phyloP scores from a whole-genome alignment of 2,888 invertebrate species.

The Macrophya annulata region DNA sequence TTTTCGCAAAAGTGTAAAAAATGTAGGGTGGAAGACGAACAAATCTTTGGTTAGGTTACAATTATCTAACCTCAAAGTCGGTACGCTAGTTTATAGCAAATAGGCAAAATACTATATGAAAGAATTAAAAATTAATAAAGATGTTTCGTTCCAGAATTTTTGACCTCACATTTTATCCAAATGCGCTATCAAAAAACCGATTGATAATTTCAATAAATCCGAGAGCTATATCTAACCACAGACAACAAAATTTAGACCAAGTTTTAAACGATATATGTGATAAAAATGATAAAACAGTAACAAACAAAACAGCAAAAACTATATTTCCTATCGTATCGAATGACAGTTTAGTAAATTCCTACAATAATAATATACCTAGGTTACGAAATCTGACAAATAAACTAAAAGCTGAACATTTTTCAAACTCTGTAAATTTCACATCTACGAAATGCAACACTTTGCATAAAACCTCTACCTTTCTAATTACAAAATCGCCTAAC shows the following conservation, averaged over 20 bases:
- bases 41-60: no score
- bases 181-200: background rate
- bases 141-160: background rate
- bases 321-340: background rate
- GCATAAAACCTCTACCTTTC: background rate
- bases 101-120: background rate
- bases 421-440: background rate
- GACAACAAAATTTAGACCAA: background rate
- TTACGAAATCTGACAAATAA: background rate
- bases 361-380: background rate
- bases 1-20: no score
- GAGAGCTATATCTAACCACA: conserved; percentile 14
- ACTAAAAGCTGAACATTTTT: background rate
- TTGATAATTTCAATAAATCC: background rate
- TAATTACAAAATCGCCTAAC: background rate
- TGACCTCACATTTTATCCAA: background rate
- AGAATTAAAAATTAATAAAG: background rate
- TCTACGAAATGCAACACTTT: background rate
- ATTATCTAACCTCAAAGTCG: conserved; percentile 29
- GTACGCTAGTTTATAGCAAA: background rate
- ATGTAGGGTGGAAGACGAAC: no score
- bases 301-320: background rate
- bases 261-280: conserved; percentile 1
- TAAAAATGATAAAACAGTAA: background rate
- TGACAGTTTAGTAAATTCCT: background rate